These are phyloP conservation scores for Watsonalla binaria DNA, from an alignment of 2,888 invertebrate genomes.

Conservation along the genomic window DNA sequence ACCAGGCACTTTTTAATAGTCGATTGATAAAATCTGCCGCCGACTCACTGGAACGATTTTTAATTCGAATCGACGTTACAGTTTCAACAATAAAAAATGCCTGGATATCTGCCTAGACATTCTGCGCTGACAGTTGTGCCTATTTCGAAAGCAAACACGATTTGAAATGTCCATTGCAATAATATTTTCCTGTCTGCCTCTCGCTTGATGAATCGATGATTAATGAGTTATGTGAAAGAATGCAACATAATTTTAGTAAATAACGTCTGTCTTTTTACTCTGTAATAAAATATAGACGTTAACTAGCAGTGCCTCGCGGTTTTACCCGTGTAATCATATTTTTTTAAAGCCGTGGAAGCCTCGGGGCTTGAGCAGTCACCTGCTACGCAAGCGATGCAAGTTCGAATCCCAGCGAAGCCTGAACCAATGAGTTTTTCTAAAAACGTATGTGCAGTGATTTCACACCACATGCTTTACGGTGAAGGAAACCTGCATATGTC, in stretches of 20 bases:
- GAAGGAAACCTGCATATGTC: no score
- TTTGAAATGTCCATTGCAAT: neutral
- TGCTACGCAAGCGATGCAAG: no score
- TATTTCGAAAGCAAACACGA: neutral
- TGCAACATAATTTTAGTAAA: neutral
- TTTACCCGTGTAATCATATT: no score
- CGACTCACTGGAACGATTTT: conserved; percentile 16
- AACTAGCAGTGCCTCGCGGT: no score
- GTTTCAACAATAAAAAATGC: neutral
- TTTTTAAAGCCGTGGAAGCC: no score
- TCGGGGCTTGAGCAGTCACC: no score
- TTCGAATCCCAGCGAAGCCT: no score
- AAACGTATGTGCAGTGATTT: no score
- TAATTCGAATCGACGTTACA: conserved; percentile 21
- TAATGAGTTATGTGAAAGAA: neutral
- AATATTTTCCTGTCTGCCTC: neutral
- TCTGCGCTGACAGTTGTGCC: neutral
- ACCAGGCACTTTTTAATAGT: conserved; percentile 7
- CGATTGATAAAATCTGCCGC: conserved; percentile 16
- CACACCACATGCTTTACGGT: no score
- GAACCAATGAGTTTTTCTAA: no score
- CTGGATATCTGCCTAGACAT: neutral
- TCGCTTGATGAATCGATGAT: neutral
- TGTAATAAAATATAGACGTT: no score
- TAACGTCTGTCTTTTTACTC: neutral